Evolutionary conservation across 2,888 invertebrate species (phyloP).

Genomic region (Drosophila flavopinicola): DNA sequence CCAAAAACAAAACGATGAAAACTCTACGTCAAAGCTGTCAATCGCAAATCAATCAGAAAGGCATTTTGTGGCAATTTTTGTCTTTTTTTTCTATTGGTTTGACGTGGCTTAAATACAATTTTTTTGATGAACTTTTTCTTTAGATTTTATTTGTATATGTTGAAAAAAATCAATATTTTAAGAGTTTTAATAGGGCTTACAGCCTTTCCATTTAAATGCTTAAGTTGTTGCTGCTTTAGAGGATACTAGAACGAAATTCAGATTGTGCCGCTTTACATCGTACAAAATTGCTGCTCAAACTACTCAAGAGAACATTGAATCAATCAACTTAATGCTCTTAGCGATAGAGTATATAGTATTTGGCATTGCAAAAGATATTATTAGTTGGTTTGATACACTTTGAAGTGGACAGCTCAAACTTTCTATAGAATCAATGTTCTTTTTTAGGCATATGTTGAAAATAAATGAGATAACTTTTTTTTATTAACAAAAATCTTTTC

Average conservation of each 20-base stretch:
- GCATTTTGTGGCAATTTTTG: conserved; percentile 57
- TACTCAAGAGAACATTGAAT: no score
- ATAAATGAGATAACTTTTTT: no score
- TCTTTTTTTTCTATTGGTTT: conserved; percentile 12
- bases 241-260: no score
- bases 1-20: conserved; percentile 48
- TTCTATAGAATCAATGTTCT: no score
- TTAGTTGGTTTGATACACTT: no score
- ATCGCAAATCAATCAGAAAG: conserved; percentile 76
- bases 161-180: conserved; percentile 52
- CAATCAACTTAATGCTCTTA: not conserved
- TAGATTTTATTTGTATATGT: not conserved
- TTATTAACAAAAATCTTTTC: no score
- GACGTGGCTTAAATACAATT: conserved; percentile 25
- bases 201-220: not conserved
- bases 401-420: no score
- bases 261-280: no score
- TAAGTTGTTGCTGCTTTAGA: not conserved
- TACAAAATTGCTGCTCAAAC: not conserved
- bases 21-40: conserved; percentile 74
- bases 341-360: no score
- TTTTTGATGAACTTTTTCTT: conserved; percentile 22
- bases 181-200: not conserved
- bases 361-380: no score
- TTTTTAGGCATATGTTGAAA: no score